Percentiles rank a stretch among this genome's conserved stretches.
These are phyloP conservation scores for Hylaeus anthracinus DNA, from an alignment of 1,140 invertebrate genomes.

Conservation along the genomic window DNA sequence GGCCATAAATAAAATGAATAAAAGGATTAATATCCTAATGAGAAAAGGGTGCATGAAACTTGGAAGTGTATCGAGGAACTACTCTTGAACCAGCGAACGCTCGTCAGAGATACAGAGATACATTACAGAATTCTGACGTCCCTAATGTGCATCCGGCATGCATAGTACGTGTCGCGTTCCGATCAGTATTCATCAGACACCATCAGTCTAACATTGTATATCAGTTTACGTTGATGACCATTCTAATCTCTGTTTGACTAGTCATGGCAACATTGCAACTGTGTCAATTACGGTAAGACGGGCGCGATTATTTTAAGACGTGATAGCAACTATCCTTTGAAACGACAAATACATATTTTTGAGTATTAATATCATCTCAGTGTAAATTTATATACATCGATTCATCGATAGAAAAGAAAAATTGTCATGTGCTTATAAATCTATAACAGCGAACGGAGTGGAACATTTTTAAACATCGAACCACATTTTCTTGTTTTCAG, in stretches of 20 bases:
- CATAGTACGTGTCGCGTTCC: neutral
- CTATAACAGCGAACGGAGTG: no score
- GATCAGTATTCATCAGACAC: slow-evolving; percentile 10
- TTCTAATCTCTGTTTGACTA: slow-evolving; percentile 17
- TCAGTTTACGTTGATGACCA: slow-evolving; percentile 9
- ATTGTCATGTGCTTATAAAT: no score
- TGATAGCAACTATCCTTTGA: no score
- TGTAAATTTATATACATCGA: no score
- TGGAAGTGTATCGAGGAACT: neutral
- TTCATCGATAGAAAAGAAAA: no score
- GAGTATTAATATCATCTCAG: no score
- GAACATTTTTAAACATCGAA: no score
- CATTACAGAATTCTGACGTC: slow-evolving; percentile 8
- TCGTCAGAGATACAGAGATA: neutral
- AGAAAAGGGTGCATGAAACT: neutral
- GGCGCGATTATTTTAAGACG: no score
- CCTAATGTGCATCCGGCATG: slow-evolving; percentile 2
- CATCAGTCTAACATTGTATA: neutral
- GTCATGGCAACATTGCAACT: no score
- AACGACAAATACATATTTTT: no score
- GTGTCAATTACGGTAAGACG: no score
- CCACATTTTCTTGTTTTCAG: no score
- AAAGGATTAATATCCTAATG: neutral
- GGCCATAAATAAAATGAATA: neutral
- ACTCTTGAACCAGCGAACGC: neutral